Evolutionary conservation across 2,797 vertebrate genomes (phyloP), one percentile per base, ranked within the genome.

Genomic region (Parambassis ranga): DNA sequence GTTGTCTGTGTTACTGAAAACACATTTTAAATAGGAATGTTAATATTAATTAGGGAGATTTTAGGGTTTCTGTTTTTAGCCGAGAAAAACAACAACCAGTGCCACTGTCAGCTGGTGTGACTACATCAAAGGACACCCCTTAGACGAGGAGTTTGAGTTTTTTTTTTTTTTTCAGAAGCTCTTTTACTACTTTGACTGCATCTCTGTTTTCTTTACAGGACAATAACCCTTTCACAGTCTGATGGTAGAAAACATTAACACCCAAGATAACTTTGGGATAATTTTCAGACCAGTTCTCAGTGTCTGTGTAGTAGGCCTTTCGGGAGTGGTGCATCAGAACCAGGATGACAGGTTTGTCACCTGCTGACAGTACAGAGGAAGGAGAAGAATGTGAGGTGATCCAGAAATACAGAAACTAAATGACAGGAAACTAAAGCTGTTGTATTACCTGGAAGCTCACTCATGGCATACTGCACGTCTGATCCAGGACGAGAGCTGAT

Each of bases 161-260:
- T 39, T 3, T 19, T 26, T 9, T 42, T 42, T 8, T 14, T 13
- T 14, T 4, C 19, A 1, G 6, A 2, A 41, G 13, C 7, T 15
- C 0, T 8, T 16, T 1, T 14, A 49, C 32, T 19, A 0, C 1
- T 4, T 10, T 2, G 16, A 22, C n/a, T 0, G 1, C 14, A 1
- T 6, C 0, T 1, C 0, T 0, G 24, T 46, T 36, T 26, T 36
- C 23, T 0, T 0, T 1, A 58, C 13, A 36, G 10, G 0, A 0
- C 15, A 46, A 16, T 11, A 46, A 3, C 5, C 32, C 55, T 7
- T 18, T 16, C 5, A 33, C n/a, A 15, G 19, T 49, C 49, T 33
- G 19, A 33, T 33, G 46, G 19, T 4, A 33, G 46, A 49, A 6
- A 23, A 33, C 19, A 20, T 38, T 36, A 38, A 38, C 36, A 14